Conservation (phyloP, 2,888 invertebrate genomes). For the Cryptocheilus praepositus region DNA sequence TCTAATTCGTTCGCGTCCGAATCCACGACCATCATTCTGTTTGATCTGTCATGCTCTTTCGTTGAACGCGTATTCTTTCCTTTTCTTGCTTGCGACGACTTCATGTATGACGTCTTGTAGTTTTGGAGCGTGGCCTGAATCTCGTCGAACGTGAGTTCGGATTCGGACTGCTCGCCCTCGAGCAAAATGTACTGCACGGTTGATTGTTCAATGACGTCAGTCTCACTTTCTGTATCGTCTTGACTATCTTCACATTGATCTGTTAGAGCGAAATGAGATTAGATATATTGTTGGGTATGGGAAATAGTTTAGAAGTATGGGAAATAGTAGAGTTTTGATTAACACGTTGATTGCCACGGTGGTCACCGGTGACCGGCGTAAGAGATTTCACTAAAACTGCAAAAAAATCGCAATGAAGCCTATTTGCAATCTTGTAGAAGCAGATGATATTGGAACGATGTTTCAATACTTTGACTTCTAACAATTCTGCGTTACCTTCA, state of each 20-base stretch:
- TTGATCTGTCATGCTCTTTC: conserved; percentile 21
- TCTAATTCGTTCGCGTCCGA: conserved; percentile 8
- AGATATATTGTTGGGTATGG: no score
- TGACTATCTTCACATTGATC: conserved; percentile 33
- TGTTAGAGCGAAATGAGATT: not conserved
- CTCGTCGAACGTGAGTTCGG: conserved; percentile 70
- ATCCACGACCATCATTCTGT: not conserved
- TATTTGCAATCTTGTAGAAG: no score
- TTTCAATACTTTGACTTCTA: no score
- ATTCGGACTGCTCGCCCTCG: conserved; percentile 66
- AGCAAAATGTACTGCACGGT: conserved; percentile 70
- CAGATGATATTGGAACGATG: no score
- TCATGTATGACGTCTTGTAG: conserved; percentile 36
- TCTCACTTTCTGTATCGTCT: conserved; percentile 54
- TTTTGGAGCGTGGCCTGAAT: conserved; percentile 61
- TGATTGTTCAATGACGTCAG: conserved; percentile 65
- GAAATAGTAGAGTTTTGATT: no score
- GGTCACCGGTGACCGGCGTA: no score
- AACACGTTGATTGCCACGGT: no score
- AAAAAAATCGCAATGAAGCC: no score
- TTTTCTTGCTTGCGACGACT: conserved; percentile 19
- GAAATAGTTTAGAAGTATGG: no score
- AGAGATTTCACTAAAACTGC: no score
- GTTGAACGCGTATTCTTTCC: conserved; percentile 18
- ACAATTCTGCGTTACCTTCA: no score